Conservation (phyloP, 2,113 vertebrate species). For the Salvelinus alpinus region DNA sequence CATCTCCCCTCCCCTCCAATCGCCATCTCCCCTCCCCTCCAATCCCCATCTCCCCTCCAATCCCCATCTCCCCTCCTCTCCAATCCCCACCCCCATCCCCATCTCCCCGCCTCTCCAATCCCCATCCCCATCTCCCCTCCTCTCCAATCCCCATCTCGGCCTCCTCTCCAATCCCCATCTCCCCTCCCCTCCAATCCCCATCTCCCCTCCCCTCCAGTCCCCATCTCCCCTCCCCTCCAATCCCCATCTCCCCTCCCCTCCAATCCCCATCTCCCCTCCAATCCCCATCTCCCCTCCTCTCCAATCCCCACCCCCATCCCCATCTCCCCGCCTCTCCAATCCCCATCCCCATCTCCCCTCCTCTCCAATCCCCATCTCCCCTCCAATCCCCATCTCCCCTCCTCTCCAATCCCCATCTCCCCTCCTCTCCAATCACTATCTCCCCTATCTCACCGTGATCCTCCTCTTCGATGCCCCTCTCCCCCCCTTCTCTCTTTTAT, state of each 20-base stretch:
- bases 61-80: too few species aligned
- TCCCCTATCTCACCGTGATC: too few species aligned
- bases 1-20: too few species aligned
- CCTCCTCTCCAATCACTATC: too few species aligned
- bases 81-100: neutral
- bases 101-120: conserved; percentile 40
- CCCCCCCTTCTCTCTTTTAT: neutral
- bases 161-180: neutral
- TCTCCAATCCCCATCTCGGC: neutral
- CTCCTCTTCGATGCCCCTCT: neutral
- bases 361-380: too few species aligned
- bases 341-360: too few species aligned
- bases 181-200: neutral
- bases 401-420: too few species aligned
- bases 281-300: conserved; percentile 39
- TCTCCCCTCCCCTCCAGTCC: too few species aligned
- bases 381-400: too few species aligned
- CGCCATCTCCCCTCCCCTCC: too few species aligned
- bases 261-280: neutral
- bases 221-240: conserved; percentile 36
- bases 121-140: neutral
- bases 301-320: too few species aligned
- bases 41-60: neutral
- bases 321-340: too few species aligned
- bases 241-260: neutral